Base-by-base conservation (phyloP, 2,888 invertebrate species). In the Tineola bisselliella region DNA sequence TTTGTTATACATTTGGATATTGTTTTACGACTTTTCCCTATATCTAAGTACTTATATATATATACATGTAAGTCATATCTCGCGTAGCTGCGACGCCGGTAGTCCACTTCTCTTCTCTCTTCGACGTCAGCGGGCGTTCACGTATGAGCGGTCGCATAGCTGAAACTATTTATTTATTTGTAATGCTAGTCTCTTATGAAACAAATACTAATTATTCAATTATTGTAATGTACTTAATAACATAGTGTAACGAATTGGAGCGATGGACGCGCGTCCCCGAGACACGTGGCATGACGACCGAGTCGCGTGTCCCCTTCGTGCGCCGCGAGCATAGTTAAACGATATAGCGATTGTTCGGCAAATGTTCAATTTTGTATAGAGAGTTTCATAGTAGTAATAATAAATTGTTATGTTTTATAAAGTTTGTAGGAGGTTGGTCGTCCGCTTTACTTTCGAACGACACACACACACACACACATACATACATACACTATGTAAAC, bases 111-210 rank as follows among this genome's bases (percentile, higher is more conserved):
- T 81, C 81, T 75, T 81, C 82, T 84, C 84, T 84, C 83, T 84
- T 79, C 80, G 72, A 79, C 56, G 25, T 13, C 18, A 25, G 56
- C 56, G 17, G n/a, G 5, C n/a, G 56, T n/a, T 48, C 48, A 13
- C 48, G 48, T 17, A n/a, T 8, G 48, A 15, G 54, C 10, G 54
- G 12, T 54, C 54, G 25, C 54, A 86, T 87, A 87, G 86, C 86
- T 84, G 86, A 84, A 82, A 81, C 79, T 86, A 84, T 87, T 87
- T 82, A 84, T 87, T 87, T 82, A 84, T 87, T 87, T 86, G 84
- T 87, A 86, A 84, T 84, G 86, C 87, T 87, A 87, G 87, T 86
- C 83, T 87, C 84, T 86, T 86, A 84, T 84, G 84, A 86, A 86
- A 83, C 82, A 81, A 84, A 84, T 84, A 87, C 84, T 87, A 87